Percentiles rank a stretch among this genome's conserved stretches.
Evolutionary conservation across 2,797 vertebrate genomes (phyloP).

Genomic region (Pelobates cultripes): DNA sequence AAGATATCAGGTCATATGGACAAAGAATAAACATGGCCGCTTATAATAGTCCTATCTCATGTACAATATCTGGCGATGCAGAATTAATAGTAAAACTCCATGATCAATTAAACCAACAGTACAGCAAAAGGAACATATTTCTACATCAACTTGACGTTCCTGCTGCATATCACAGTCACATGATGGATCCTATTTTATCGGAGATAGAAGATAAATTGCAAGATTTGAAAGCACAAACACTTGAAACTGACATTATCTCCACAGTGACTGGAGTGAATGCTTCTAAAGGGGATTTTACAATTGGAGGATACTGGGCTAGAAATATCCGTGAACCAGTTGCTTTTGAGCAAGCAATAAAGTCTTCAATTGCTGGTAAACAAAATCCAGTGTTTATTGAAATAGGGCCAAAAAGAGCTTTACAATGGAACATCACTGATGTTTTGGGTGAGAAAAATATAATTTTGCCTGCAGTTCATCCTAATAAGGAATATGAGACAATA

Average conservation of each 20-base stretch:
- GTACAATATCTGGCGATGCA: constrained; percentile 82
- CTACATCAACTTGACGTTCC: constrained; percentile 76
- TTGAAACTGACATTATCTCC: constrained; percentile 77
- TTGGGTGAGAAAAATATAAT: constrained; percentile 72
- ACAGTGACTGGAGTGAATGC: constrained; percentile 75
- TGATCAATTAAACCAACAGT: constrained; percentile 66
- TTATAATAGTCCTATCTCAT: constrained; percentile 82
- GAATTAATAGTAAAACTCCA: constrained; percentile 70
- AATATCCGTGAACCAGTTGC: constrained; percentile 81
- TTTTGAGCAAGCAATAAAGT: constrained; percentile 75
- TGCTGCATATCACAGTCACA: constrained; percentile 83
- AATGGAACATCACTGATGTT: constrained; percentile 80
- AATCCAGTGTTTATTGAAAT: constrained; percentile 84
- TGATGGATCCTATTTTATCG: constrained; percentile 81
- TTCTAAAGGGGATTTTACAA: constrained; percentile 72
- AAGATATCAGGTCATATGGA: constrained; percentile 63
- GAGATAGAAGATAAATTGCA: constrained; percentile 70
- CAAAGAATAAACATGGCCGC: constrained; percentile 79
- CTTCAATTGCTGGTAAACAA: constrained; percentile 61
- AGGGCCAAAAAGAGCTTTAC: constrained; percentile 76
- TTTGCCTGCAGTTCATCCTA: constrained; percentile 72
- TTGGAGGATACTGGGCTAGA: constrained; percentile 80
- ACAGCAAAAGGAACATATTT: constrained; percentile 74
- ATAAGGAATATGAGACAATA: constrained; percentile 72
- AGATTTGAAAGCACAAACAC: constrained; percentile 67